Conservation (phyloP, 2,113 vertebrate species). For the Actenoides hombroni region DNA sequence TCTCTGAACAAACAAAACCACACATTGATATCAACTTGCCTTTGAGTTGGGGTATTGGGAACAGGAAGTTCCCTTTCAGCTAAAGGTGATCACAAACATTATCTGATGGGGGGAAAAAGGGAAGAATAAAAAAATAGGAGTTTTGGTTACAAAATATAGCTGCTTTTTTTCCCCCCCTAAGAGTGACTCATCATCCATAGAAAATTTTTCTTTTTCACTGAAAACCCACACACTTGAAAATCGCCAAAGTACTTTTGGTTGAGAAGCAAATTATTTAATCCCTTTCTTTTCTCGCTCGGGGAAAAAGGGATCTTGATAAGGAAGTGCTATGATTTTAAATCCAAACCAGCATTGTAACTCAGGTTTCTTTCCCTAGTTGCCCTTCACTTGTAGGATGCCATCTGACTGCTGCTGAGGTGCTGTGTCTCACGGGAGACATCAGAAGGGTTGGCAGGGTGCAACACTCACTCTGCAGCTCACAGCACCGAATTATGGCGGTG, state of each 20-base stretch:
- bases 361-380: not conserved
- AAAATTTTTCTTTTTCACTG: not conserved
- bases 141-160: not conserved
- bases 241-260: not conserved
- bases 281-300: not conserved
- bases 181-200: not conserved
- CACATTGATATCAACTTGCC: not conserved
- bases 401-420: not conserved
- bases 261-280: not conserved
- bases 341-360: not conserved
- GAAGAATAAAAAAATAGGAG: not conserved
- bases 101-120: not conserved
- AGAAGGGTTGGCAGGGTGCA: not conserved
- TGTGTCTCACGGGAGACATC: not conserved
- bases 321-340: not conserved
- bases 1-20: slow-evolving; percentile 38
- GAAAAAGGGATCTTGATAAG: not conserved
- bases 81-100: not conserved
- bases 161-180: not conserved
- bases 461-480: rapidly evolving
- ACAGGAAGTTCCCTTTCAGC: not conserved
- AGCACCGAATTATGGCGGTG: not conserved
- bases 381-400: not conserved
- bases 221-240: not conserved
- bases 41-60: not conserved